Conservation (phyloP, 2,888 invertebrate species). For the Hyppa rectilinea region DNA sequence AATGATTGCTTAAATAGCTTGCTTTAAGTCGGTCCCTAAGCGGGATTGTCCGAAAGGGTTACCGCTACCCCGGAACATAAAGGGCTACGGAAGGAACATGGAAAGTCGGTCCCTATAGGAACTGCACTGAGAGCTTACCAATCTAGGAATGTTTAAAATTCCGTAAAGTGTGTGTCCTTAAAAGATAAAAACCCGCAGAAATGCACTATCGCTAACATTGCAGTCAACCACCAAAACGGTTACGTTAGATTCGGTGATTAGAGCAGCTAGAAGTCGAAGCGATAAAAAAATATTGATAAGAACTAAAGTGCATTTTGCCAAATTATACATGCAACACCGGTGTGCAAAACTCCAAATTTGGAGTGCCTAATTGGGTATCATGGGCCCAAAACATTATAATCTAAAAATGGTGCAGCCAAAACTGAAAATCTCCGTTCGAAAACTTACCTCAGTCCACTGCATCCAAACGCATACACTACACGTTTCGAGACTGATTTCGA, state of each 20-base stretch:
- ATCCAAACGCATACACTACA: constrained; percentile 66
- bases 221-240: constrained; percentile 38
- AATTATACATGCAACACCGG: constrained; percentile 16
- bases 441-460: constrained; percentile 63
- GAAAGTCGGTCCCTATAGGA: background rate
- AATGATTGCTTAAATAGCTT: background rate
- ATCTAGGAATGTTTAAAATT: constrained; percentile 14
- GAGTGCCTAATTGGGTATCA: background rate
- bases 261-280: constrained; percentile 15
- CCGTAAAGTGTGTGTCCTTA: background rate
- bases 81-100: too few relatives aligned
- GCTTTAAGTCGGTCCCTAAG: too few relatives aligned
- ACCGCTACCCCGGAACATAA: too few relatives aligned
- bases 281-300: constrained; percentile 46
- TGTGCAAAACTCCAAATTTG: background rate
- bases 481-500: constrained; percentile 58
- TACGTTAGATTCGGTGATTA: constrained; percentile 38
- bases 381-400: background rate
- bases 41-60: too few relatives aligned
- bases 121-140: constrained; percentile 25
- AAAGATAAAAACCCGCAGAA: constrained; percentile 9
- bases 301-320: constrained; percentile 14
- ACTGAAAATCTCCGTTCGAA: constrained; percentile 14
- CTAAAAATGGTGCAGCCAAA: background rate
- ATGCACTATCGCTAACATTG: constrained; percentile 16